These are phyloP conservation scores for Baronia brevicornis DNA, from an alignment of 2,888 invertebrate genomes.

Conservation along the genomic window DNA sequence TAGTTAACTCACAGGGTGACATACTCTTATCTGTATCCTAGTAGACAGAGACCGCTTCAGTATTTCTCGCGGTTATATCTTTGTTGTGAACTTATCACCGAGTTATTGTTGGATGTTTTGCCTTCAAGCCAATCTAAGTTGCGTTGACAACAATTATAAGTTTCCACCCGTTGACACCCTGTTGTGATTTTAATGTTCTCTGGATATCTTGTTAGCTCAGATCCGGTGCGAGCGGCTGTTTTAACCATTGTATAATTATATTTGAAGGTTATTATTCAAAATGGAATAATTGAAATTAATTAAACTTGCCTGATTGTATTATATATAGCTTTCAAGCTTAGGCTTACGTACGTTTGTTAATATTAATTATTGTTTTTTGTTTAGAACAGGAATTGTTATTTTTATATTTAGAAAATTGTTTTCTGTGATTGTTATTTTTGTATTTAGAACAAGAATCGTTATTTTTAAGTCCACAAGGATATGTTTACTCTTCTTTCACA, in stretches of 20 bases:
- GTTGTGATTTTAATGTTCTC: constrained; percentile 35
- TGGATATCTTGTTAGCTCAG: constrained; percentile 23
- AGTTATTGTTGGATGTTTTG: constrained; percentile 42
- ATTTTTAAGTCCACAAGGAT: too few relatives aligned
- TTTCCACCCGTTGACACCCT: constrained; percentile 24
- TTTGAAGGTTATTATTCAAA: constrained; percentile 10
- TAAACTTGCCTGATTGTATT: constrained; percentile 9
- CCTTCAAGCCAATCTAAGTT: constrained; percentile 54
- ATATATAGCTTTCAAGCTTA: not conserved
- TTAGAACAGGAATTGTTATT: too few relatives aligned
- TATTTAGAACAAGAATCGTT: too few relatives aligned
- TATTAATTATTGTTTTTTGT: not conserved
- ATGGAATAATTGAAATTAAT: constrained; percentile 11
- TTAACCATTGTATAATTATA: constrained; percentile 17
- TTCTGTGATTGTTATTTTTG: too few relatives aligned
- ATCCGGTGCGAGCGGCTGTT: constrained; percentile 27
- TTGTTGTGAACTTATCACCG: constrained; percentile 26
- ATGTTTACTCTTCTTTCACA: too few relatives aligned
- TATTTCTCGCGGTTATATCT: too few relatives aligned
- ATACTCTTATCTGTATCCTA: too few relatives aligned
- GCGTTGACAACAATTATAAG: constrained; percentile 49
- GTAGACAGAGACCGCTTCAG: too few relatives aligned
- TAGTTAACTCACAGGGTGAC: not conserved
- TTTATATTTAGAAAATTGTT: too few relatives aligned
- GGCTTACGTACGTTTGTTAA: too few relatives aligned